Evolutionary conservation across 2,888 invertebrate genomes (phyloP), one percentile per base, ranked within the genome.

Genomic region (Diaperis boleti): DNA sequence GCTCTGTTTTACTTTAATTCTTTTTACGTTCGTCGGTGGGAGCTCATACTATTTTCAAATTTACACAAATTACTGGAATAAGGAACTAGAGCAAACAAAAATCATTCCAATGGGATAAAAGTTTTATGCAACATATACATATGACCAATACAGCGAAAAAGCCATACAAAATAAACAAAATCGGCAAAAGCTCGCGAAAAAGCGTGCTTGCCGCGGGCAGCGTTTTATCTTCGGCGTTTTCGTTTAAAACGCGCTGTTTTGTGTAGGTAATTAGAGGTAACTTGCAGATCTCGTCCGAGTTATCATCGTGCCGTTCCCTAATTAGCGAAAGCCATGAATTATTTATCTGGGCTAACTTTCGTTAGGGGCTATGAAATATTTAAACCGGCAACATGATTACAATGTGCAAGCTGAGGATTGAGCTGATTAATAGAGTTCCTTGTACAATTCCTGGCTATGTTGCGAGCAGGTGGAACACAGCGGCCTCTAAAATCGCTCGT

Each of bases 381-480:
- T 60, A 60, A 60, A 55, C 31, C 17, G 39, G 22, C 37, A 64
- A 37, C 37, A 45, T 64, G 49, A 60, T 60, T 64, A 61, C 49
- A 61, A 64, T 39, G 61, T 64, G 44, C 18, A 42, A 64, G 55
- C 47, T 47, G 47, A 49, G 59, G 42, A 33, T 56, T 35, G 50
- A 37, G 52, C 57, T 61, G 61, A 61, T 64, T 64, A 64, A 64
- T 61, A 56, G 60, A 64, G 60, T 61, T 60, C 56, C 61, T 61
- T 60, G 57, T 61, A 57, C 55, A 22, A 62, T 62, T 62, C 59
- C 54, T 56, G 49, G 56, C 37, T 56, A 65, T 63, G 59, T 50
- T 63, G 54, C 33, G 54, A 52, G 44, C 60, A 65, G 62, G 62
- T 63, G 62, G 65, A 63, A 63, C 65, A 65, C 52, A 65, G 44